Base-by-base conservation (phyloP, 2,113 vertebrate genomes). In the Brachionichthys hirsutus region DNA sequence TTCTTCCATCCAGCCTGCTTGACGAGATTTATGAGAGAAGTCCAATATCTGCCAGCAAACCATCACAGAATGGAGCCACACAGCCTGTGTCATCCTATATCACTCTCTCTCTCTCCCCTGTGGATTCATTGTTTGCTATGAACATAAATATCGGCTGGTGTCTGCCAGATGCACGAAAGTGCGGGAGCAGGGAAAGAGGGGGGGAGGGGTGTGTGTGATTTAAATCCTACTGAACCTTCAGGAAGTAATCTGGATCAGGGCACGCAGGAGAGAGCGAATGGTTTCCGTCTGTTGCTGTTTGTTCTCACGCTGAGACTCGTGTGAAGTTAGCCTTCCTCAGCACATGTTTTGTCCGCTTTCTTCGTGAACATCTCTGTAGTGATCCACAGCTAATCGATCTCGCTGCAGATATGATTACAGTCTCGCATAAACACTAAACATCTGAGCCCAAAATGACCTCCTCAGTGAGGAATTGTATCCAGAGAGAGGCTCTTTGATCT, bases 231-330 rank as follows among this genome's bases (percentile, higher is more conserved):
- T 38, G 54, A 82, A 68, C 50, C 50, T 80, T 63, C 79, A 82
- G 72, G 64, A 78, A 83, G 78, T 80, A 72, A 84, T 88, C 70
- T 79, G 62, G 63, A 62, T 68, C 6, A 0, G 46, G 10, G 49
- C 62, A 52, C 1, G 14, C 52, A 51, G 61, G 20, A 70, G 55
- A 50, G 62, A 62, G 40, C 2, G 17, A 75, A 81, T 66, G 52
- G 62, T 78, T 88, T 85, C 78, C 59, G 17, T 82, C 59, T 76
- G 70, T 67, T 71, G 70, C 73, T 82, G 64, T 77, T 84, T 66
- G 34, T 47, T 20, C 69, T 76, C 34, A 46, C 12, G 3, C 56
- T 69, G 67, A 75, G 60, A 70, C 80, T 51, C 74, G 54, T 72
- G 57, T 62, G 65, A 72, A 73, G 73, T 66, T 20, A 67, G 51